Evolutionary conservation across 2,888 invertebrate species (phyloP), one percentile per base, ranked within the genome.

Genomic region (Mesodorylaimus sp.): DNA sequence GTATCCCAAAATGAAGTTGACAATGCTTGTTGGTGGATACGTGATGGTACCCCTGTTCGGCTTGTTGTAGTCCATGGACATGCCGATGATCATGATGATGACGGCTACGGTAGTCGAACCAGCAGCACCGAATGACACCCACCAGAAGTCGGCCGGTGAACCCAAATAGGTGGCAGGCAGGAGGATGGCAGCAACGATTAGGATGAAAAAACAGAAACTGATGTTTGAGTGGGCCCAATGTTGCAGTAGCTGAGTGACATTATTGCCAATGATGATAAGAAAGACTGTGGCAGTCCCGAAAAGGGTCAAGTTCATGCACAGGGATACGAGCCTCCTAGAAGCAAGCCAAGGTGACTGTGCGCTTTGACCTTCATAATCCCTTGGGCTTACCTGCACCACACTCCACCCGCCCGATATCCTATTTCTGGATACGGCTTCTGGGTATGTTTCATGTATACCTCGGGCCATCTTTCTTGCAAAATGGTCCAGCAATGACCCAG

Each of bases 121-220:
- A 7, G 23, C 5, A 21, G 42, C 23, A n/a, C n/a, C n/a, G n/a
- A n/a, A n/a, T n/a, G n/a, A n/a, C n/a, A n/a, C n/a, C n/a, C n/a
- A 85, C 87, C 85, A 84, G 80, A 87, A 84, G 62, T 87, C 84
- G 66, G 84, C 84, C 0, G 87, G 86, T 54, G 85, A 84, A 45
- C 85, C 86, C 3, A 86, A 74, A 84, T 85, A 86, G 74, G 83
- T 77, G 47, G 84, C 67, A 0, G 86, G 86, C 56, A 81, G 80
- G 24, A 87, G 73, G 47, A 79, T 64, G 1, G 77, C 62, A 0
- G 81, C 83, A 1, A 86, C 73, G 21, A 86, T 68, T 24, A 84
- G 66, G 64, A 85, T 76, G 83, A 84, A 85, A 57, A 80, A 79
- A 64, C 86, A 86, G 66, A 80, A 83, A 55, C 78, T 73, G 51